Percentiles rank a stretch among this genome's conserved stretches.
Conservation (phyloP, 2,888 invertebrate genomes). For the Orthosia cruda region DNA sequence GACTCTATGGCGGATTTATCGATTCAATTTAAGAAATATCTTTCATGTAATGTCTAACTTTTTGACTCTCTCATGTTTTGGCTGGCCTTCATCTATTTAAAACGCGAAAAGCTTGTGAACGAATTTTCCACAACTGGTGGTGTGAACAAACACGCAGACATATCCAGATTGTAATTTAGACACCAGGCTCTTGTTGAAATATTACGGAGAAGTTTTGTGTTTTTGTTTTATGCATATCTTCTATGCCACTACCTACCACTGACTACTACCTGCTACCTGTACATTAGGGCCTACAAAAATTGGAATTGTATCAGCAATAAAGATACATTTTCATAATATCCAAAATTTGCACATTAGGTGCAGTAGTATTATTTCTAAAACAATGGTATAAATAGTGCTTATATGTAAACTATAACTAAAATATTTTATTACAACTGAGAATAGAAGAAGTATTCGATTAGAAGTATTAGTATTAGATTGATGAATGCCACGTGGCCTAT, state of each 20-base stretch:
- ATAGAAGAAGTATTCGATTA: too few relatives aligned
- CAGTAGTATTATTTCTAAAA: too few relatives aligned
- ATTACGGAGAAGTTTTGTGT: neutral
- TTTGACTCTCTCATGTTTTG: neutral
- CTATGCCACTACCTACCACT: neutral
- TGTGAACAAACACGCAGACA: neutral
- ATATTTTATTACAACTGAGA: too few relatives aligned
- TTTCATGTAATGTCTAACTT: neutral
- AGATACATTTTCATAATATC: neutral
- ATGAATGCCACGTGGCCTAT: neutral
- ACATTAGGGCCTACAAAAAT: too few relatives aligned
- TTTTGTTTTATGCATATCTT: neutral
- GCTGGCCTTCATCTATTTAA: too few relatives aligned
- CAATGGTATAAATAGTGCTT: too few relatives aligned
- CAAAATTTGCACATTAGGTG: too few relatives aligned
- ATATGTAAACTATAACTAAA: too few relatives aligned
- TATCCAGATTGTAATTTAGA: neutral
- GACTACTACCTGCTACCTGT: too few relatives aligned
- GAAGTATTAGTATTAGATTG: too few relatives aligned
- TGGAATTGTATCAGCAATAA: neutral
- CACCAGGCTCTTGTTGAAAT: too few relatives aligned
- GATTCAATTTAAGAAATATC: neutral
- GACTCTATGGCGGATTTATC: neutral
- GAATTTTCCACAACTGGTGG: neutral
- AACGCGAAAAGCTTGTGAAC: too few relatives aligned